Percentiles rank a stretch among this genome's conserved stretches.
Evolutionary conservation across 2,113 vertebrate genomes (phyloP).

Genomic region (Procavia capensis): DNA sequence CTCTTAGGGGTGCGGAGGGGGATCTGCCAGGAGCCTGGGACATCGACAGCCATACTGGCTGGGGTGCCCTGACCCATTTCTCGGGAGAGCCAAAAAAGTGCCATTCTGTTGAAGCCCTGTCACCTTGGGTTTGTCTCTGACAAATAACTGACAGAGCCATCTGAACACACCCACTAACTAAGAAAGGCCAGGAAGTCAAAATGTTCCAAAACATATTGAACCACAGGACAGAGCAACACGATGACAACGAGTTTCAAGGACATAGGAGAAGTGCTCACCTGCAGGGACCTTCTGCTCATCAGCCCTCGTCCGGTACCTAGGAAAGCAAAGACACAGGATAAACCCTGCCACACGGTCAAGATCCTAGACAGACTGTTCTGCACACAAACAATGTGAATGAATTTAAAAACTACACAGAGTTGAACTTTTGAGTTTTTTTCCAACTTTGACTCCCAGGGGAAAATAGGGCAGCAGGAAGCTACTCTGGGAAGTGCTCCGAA

Average conservation of each 20-base stretch:
- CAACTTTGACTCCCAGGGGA: background rate
- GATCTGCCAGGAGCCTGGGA: background rate
- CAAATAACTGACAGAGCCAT: too few species aligned
- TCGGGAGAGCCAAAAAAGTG: background rate
- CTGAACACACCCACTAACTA: too few species aligned
- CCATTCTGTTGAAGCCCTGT: background rate
- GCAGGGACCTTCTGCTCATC: slow-evolving; percentile 87
- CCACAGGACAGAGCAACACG: background rate
- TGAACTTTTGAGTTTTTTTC: background rate
- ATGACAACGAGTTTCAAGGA: background rate
- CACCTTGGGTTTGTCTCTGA: background rate
- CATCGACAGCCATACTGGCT: background rate
- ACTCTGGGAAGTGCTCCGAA: background rate
- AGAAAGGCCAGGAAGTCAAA: background rate
- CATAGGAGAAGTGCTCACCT: slow-evolving; percentile 84
- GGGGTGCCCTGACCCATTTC: background rate
- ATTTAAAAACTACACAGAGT: background rate
- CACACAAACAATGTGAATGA: background rate
- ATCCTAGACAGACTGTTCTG: background rate
- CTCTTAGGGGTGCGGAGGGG: background rate
- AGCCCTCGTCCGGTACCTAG: slow-evolving; percentile 95
- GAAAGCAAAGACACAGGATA: background rate
- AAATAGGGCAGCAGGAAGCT: background rate
- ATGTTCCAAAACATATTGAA: background rate
- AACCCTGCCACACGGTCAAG: background rate